Evolutionary conservation across 2,888 invertebrate genomes (phyloP), one percentile per base, ranked within the genome.

Genomic region (Chymomyza procnemis): DNA sequence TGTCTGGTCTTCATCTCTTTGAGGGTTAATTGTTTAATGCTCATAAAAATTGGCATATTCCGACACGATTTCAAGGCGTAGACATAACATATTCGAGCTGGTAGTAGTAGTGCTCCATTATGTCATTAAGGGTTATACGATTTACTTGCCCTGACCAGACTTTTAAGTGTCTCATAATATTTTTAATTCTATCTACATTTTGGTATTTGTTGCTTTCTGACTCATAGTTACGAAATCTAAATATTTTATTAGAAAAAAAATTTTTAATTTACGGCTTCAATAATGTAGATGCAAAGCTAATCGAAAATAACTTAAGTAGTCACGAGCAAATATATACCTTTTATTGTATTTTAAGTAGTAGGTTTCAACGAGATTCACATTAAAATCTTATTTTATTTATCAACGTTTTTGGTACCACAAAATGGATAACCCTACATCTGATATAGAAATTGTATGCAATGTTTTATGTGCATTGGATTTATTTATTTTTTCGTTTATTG

Each of bases 11-110:
- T 59, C 12, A 41, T 41, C 12, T 12, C 34, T 41, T 34, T 61
- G 67, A 57, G 87, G 81, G 81, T 81, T 77, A 81, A 81, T 81
- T 86, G 80, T 72, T 80, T 69, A 85, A 85, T 73, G 71, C 64
- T 73, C 69, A 8, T 6, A 54, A 19, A 21, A 54, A n/a, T 50
- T 18, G 48, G 8, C 48, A 50, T 18, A n/a, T 18, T 50, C 48
- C 18, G 48, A 18, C 48, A 18, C 16, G 48, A 12, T 50, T 50
- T 18, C 18, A 16, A 4, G 14, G 16, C 16, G 48, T 50, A 16
- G 6, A 26, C 26, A 26, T 26, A 26, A 1, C 26, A 1, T 26
- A 3, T 26, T 5, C 26, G 2, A 4, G 26, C 4, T 5, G 4
- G 6, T 48, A 16, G 18, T 50, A 16, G 34, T 73, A 16, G 18